These are phyloP conservation scores for Caenorhabditis becei DNA, from an alignment of 2,888 invertebrate species.

Conservation along the genomic window DNA sequence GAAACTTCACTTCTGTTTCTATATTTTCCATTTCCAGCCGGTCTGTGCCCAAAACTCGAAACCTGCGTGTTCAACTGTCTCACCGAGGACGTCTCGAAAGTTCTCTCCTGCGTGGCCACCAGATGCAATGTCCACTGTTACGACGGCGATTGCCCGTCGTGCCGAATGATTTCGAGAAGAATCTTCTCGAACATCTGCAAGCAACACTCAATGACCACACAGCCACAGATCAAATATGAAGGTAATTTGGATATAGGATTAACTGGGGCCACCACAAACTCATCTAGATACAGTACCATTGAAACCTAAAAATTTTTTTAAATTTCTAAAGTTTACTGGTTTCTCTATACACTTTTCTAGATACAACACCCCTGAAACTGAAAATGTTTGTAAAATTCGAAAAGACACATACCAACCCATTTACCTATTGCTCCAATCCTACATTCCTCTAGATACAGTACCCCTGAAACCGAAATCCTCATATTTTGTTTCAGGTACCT, in stretches of 20 bases:
- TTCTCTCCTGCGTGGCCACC: slow-evolving; percentile 65
- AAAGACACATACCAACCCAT: too few species aligned
- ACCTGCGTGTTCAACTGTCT: slow-evolving; percentile 68
- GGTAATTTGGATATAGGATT: slow-evolving; percentile 46
- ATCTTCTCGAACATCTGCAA: slow-evolving; percentile 67
- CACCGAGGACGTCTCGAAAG: slow-evolving; percentile 62
- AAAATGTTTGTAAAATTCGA: too few species aligned
- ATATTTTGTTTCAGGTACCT: slow-evolving; percentile 65
- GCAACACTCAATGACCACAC: slow-evolving; percentile 55
- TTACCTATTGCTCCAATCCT: too few species aligned
- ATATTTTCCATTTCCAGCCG: slow-evolving; percentile 55
- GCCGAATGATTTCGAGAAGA: slow-evolving; percentile 66
- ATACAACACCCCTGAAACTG: too few species aligned
- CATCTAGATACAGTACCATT: too few species aligned
- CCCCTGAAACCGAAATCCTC: not conserved
- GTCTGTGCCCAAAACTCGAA: slow-evolving; percentile 71
- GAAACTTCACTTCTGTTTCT: too few species aligned
- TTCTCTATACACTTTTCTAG: too few species aligned
- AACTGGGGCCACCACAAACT: too few species aligned
- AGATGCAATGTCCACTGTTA: slow-evolving; percentile 73
- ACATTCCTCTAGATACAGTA: too few species aligned
- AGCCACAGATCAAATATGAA: slow-evolving; percentile 61
- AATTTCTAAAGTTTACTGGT: not conserved
- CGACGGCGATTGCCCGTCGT: slow-evolving; percentile 73
- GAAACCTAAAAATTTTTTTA: slow-evolving; percentile 1